Evolutionary conservation across 2,888 invertebrate species (phyloP).

Genomic region (Rotaria socialis): DNA sequence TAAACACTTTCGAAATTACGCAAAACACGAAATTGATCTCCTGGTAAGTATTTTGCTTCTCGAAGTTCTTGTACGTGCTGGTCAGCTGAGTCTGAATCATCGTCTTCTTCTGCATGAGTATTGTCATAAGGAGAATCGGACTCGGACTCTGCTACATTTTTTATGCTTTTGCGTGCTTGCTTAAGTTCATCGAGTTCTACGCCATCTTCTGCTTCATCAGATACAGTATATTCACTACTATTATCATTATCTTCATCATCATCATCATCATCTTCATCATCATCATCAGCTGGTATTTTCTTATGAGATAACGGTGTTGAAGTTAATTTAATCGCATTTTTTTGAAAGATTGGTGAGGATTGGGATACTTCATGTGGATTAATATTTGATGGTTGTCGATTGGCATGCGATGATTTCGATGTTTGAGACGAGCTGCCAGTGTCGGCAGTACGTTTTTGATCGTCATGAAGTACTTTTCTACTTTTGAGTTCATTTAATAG

Average conservation of each 20-base stretch:
- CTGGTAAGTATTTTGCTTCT: neutral
- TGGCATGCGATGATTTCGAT: neutral
- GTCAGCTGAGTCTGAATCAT: neutral
- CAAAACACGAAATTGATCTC: neutral
- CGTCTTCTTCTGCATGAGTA: neutral
- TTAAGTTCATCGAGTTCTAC: neutral
- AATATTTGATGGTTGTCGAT: neutral
- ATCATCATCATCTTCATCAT: no score
- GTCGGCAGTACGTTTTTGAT: neutral
- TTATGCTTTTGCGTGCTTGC: neutral
- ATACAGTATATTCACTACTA: neutral
- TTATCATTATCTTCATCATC: no score
- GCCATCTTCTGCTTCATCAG: neutral
- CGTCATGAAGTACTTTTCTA: neutral
- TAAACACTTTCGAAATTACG: neutral
- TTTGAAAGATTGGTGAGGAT: neutral
- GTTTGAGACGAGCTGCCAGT: neutral
- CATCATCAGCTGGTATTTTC: no score
- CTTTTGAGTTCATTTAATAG: neutral
- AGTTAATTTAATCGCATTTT: neutral
- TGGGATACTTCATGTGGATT: no score
- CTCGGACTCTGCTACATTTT: no score
- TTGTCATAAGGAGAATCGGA: no score
- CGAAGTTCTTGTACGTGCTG: neutral
- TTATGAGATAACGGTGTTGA: no score